Conservation (phyloP, 1,140 invertebrate genomes). For the Homarus americanus region DNA sequence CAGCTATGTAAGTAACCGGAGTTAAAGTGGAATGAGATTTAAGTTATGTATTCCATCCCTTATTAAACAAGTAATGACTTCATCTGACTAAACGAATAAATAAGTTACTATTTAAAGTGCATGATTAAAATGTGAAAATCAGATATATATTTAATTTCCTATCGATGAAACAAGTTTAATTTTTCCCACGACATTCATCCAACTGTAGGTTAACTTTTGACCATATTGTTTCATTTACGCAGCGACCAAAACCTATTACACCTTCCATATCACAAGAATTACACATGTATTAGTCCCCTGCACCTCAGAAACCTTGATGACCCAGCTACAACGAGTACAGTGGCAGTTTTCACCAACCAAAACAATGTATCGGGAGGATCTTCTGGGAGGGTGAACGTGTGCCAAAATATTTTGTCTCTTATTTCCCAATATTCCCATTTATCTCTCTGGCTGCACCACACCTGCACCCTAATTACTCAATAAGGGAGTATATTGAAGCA, state of each 20-base stretch:
- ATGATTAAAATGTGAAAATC: no score
- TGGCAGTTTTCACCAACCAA: background rate
- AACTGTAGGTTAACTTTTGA: background rate
- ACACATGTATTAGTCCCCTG: background rate
- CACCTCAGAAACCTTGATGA: no score
- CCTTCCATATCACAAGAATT: background rate
- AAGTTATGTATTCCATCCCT: background rate
- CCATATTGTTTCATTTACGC: background rate
- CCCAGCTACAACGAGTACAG: no score
- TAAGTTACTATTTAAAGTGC: no score
- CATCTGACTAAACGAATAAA: no score
- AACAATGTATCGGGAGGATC: background rate
- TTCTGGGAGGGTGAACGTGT: background rate
- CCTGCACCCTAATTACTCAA: background rate
- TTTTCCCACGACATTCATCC: background rate
- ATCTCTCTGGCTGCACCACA: background rate
- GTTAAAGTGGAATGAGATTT: background rate
- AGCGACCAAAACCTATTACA: background rate
- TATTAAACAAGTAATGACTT: no score
- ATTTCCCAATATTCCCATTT: background rate
- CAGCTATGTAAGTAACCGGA: background rate
- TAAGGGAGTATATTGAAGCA: background rate
- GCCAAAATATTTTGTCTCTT: background rate
- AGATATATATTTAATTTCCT: no score
- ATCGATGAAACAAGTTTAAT: no score